phyloP scores from a whole-genome alignment of 2,888 invertebrate genomes.

The Barypeithes pellucidus region DNA sequence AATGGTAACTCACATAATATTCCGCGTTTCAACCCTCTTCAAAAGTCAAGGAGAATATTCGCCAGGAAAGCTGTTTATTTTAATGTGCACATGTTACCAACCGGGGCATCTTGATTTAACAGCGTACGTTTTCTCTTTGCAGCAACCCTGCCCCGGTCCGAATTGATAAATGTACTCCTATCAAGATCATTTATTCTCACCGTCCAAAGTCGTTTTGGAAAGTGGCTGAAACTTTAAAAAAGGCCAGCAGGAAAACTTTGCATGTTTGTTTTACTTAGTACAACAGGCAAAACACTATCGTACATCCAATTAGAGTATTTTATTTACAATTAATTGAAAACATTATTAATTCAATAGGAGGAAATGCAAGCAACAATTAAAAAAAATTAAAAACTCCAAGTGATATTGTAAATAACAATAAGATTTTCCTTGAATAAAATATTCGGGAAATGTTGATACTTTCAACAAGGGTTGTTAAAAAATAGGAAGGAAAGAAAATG shows the following conservation, averaged over 20 bases:
- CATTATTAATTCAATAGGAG: no score
- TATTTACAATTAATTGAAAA: no score
- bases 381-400: no score
- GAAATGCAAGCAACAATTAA: no score
- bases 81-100: slow-evolving; percentile 40
- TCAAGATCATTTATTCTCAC: slow-evolving; percentile 44
- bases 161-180: slow-evolving; percentile 43
- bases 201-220: slow-evolving; percentile 24
- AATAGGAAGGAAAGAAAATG: no score
- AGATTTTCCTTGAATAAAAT: no score
- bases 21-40: slow-evolving; percentile 15
- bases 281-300: no score
- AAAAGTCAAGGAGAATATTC: slow-evolving; percentile 29
- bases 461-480: no score
- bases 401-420: no score
- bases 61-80: slow-evolving; percentile 39
- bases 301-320: no score
- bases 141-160: slow-evolving; percentile 25
- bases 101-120: slow-evolving; percentile 31
- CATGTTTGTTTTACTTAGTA: no score
- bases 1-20: slow-evolving; percentile 9
- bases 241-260: neutral
- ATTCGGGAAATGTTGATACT: no score
- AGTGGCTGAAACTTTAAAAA: slow-evolving; percentile 32
- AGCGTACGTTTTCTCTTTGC: slow-evolving; percentile 29